These are phyloP conservation scores for Zosterops japonicus DNA, from an alignment of 2,113 vertebrate species.

Conservation along the genomic window DNA sequence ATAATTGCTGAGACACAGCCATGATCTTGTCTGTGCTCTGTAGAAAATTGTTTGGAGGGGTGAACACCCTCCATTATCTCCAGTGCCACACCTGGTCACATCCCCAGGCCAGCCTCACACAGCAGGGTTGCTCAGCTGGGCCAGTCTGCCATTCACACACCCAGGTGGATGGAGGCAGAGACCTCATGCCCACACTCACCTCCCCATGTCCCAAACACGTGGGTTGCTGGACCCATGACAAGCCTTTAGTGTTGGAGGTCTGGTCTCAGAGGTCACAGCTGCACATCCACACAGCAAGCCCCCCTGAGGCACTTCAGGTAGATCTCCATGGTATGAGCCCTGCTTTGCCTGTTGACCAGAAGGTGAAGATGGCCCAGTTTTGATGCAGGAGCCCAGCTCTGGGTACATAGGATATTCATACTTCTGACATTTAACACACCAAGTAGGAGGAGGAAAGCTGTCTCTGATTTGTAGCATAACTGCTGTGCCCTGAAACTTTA, in stretches of 20 bases:
- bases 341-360: rapidly evolving
- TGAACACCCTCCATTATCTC: not conserved
- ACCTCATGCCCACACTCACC: rapidly evolving
- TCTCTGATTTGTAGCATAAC: not conserved
- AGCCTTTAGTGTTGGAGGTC: rapidly evolving
- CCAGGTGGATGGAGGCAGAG: rapidly evolving
- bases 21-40: not conserved
- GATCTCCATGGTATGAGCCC: not conserved
- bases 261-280: not conserved
- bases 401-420: not conserved
- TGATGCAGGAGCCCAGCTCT: not conserved
- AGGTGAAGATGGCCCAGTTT: not conserved
- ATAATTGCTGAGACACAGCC: not conserved
- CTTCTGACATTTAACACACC: not conserved
- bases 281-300: not conserved
- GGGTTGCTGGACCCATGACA: not conserved
- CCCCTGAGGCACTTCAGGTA: not conserved
- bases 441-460: not conserved
- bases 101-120: rapidly evolving
- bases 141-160: rapidly evolving
- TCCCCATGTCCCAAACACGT: rapidly evolving
- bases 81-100: not conserved
- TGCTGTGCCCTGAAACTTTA: rapidly evolving
- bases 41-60: not conserved
- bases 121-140: not conserved